Conservation (phyloP, 2,797 vertebrate genomes). For the Halcyon badia region DNA sequence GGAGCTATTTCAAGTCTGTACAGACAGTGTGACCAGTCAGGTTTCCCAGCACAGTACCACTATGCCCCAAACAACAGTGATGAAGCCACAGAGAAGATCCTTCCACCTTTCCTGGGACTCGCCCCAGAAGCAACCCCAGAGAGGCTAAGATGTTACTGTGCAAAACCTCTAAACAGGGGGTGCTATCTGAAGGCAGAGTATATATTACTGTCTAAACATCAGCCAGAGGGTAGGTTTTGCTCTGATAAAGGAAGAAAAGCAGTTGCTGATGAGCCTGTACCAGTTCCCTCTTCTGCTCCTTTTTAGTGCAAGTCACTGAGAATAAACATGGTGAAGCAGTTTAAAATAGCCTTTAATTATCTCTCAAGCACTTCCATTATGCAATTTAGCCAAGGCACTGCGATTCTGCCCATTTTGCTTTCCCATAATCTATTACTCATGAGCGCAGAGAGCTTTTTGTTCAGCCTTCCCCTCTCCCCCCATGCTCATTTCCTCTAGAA, state of each 20-base stretch:
- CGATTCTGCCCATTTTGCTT: background rate
- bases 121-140: background rate
- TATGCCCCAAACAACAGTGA: accelerated
- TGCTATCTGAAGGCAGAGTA: background rate
- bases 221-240: background rate
- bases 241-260: background rate
- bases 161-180: background rate
- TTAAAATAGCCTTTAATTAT: background rate
- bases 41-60: accelerated
- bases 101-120: background rate
- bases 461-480: background rate
- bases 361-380: background rate
- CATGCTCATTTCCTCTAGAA: background rate
- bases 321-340: background rate
- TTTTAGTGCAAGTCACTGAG: background rate
- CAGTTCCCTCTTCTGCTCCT: background rate
- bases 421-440: background rate
- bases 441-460: background rate
- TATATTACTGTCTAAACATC: accelerated
- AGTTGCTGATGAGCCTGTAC: background rate
- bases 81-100: background rate
- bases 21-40: accelerated
- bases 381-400: background rate
- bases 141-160: background rate
- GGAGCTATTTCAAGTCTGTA: background rate